These are phyloP conservation scores for Mellivora capensis DNA, from an alignment of 2,113 vertebrate species.

Conservation along the genomic window DNA sequence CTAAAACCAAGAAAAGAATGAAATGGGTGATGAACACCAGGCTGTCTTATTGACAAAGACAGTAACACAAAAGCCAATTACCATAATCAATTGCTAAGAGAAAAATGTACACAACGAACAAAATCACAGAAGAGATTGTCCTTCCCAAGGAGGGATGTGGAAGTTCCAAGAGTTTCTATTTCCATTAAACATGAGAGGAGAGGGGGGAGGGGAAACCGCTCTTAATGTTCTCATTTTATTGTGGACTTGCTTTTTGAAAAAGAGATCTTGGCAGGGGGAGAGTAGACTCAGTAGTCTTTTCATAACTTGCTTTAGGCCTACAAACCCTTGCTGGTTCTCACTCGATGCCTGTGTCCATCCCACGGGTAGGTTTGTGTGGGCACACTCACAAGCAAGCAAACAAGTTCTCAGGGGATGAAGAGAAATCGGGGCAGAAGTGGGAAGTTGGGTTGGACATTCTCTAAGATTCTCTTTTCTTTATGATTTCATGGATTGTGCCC, in stretches of 20 bases:
- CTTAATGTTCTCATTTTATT: not conserved
- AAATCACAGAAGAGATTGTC: not conserved
- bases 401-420: not conserved
- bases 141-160: not conserved
- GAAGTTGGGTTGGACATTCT: not conserved
- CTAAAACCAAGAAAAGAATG: not conserved
- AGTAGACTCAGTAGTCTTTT: not conserved
- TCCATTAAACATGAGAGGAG: not conserved
- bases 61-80: not conserved
- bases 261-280: not conserved
- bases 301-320: not conserved
- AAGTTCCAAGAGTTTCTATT: not conserved
- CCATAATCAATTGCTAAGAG: not conserved
- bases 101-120: not conserved
- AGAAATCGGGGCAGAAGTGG: not conserved
- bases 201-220: not conserved
- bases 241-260: not conserved
- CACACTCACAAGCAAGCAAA: not conserved
- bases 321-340: not conserved
- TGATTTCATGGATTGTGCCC: not conserved
- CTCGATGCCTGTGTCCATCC: not conserved
- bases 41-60: not conserved
- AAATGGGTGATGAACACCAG: not conserved
- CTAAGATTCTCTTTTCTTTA: not conserved
- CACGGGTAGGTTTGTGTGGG: not conserved